Base-by-base conservation (phyloP, 2,797 vertebrate species). In the Sebastolobus altivelis region DNA sequence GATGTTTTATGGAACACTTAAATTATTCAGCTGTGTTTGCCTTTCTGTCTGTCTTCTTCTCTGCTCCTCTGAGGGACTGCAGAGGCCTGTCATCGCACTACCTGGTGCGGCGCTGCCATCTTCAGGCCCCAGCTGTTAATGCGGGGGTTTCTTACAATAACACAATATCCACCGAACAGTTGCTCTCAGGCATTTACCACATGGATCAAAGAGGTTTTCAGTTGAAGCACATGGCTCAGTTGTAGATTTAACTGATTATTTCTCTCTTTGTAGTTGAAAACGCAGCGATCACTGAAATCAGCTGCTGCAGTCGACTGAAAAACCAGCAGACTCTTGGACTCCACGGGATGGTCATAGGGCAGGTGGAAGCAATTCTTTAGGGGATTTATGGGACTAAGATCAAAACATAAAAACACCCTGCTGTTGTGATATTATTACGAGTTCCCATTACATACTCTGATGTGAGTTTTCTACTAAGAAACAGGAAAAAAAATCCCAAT, bases 11-110 rank as follows among this genome's bases (percentile, higher is more conserved):
- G 68, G 82, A 88, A 72, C 71, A 69, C 59, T 52, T 90, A 4
- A 88, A 90, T 93, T 83, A 90, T 91, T 91, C 72, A 92, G 74
- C 69, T 68, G 59, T 67, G 59, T 84, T 87, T 86, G 63, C 65
- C 56, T 60, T 79, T 73, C 70, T 25, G 5, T 62, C 65, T 78
- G 60, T 80, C 77, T 75, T 86, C 76, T 58, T 56, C 78, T 54
- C 46, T 27, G 75, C 72, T 65, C 61, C 56, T 40, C 63, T 35
- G 59, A 82, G 73, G 62, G 46, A 22, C 56, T 6, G 49, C 49
- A 8, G 18, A 20, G 68, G 33, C 22, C 62, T 6, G 49, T 35
- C 60, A 38, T 35, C 18, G 8, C 13, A 13, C 72, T 63, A 1
- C 22, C 54, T 62, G 77, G 18, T 69, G 33, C 1, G 5, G 40